A percentile compares a stretch with the other conserved stretches of the same genome.
Evolutionary conservation across 2,113 vertebrate species (phyloP).

Genomic region (Romanogobio albipinnatus): DNA sequence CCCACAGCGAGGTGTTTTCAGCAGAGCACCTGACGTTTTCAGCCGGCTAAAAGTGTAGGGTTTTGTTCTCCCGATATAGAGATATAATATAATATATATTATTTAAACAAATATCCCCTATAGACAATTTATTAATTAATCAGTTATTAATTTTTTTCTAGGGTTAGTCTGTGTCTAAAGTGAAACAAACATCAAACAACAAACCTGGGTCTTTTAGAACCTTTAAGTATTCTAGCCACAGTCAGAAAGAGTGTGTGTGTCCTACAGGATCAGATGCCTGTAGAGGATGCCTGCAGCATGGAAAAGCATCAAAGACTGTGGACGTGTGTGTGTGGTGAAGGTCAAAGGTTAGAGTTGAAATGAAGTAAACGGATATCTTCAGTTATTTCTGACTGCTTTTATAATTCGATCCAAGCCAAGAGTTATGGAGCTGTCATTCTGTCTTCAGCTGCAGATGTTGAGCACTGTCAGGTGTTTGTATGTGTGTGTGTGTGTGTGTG

Average conservation of each 20-base stretch:
- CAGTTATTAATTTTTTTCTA: too few species aligned
- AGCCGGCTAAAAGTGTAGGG: too few species aligned
- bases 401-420: conserved; percentile 23
- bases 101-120: too few species aligned
- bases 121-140: too few species aligned
- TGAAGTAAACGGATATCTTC: neutral
- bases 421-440: conserved; percentile 25
- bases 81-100: too few species aligned
- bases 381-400: conserved; percentile 39
- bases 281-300: neutral
- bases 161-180: neutral
- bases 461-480: neutral
- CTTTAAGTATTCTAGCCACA: neutral
- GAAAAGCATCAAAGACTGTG: conserved; percentile 5
- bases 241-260: neutral
- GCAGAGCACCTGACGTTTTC: too few species aligned
- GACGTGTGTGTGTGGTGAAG: neutral
- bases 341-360: conserved; percentile 21
- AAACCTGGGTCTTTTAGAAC: neutral
- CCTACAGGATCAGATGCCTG: neutral
- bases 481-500: conserved; percentile 6
- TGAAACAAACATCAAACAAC: neutral
- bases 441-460: neutral
- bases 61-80: too few species aligned
- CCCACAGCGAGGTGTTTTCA: too few species aligned